Base-by-base conservation (phyloP, 2,113 vertebrate genomes). In the Orientallactaga bullata region DNA sequence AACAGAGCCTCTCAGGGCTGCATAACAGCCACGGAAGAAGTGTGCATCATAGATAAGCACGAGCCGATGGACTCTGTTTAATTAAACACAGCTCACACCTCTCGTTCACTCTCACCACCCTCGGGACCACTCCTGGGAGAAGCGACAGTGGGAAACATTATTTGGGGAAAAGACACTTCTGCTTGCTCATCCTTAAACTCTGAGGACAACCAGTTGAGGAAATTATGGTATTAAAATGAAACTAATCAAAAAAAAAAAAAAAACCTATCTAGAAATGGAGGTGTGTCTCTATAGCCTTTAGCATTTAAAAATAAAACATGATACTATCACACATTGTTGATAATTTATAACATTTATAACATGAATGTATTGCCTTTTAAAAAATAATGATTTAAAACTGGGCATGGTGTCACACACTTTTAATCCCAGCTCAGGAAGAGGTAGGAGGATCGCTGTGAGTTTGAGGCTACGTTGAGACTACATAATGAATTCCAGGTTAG, bases 1-100 rank as follows among this genome's bases (percentile, higher is more conserved):
- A 95, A 93, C 17, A 71, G 73, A 51, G 69, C 78, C 91, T 90
- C 89, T 63, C 58, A 95, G 83, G 92, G 39, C 61, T 85, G 35
- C 42, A 74, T 88, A 79, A 81, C 26, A 47, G 69, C 84, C 76
- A 89, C 78, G 73, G 74, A 93, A 90, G 94, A 94, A 89, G 89
- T 90, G 61, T 80, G 91, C 90, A 76, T 47, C 66, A 26, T 4
- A 91, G 87, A 83, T 82, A 93, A 96, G 90, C 73, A 7, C 7
- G 0, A 20, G 32, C 73, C 89, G 74, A 61, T 88, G 83, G 42
- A 71, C 82, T 63, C 69, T 18, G 76, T 93, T 93, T 93, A 94
- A 94, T 94, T 96, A 96, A 91, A 85, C 28, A n/a, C 16, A 28
- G 39, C 74, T 94, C 74, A 65, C 90, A 87, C 78, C 24, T 90